These are phyloP conservation scores for Abrostola triplasia DNA, from an alignment of 2,888 invertebrate species.

Conservation along the genomic window DNA sequence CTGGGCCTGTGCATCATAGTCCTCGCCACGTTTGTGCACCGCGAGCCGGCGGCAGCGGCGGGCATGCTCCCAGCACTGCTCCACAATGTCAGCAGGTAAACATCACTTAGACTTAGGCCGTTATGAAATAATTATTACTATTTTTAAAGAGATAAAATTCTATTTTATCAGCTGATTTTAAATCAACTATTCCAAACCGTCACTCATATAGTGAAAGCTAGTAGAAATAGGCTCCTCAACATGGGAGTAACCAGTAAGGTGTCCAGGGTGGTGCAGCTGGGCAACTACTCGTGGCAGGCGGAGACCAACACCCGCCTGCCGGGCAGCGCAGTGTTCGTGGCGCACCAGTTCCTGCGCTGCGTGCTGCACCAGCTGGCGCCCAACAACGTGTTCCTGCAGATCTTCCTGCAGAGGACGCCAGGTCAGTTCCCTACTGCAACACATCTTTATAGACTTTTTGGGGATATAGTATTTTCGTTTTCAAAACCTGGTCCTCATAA, in stretches of 20 bases:
- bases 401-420: slow-evolving; percentile 96
- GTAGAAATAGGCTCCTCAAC: too few relatives aligned
- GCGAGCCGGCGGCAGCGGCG: slow-evolving; percentile 98
- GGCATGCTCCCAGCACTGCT: slow-evolving; percentile 97
- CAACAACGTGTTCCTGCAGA: slow-evolving; percentile 98
- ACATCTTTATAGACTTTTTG: too few relatives aligned
- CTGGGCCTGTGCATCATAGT: slow-evolving; percentile 97
- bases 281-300: slow-evolving; percentile 96
- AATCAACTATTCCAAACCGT: too few relatives aligned
- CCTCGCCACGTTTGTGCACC: slow-evolving; percentile 97
- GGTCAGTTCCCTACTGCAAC: slow-evolving; percentile 84
- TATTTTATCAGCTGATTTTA: too few relatives aligned
- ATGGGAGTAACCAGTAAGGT: background rate
- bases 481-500: too few relatives aligned
- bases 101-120: too few relatives aligned
- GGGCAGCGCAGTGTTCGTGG: slow-evolving; percentile 98
- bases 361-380: slow-evolving; percentile 98
- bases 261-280: slow-evolving; percentile 91
- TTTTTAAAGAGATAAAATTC: too few relatives aligned
- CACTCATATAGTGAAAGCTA: too few relatives aligned
- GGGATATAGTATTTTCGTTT: too few relatives aligned
- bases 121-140: too few relatives aligned
- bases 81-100: slow-evolving; percentile 95
- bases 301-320: slow-evolving; percentile 96
- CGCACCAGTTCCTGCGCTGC: slow-evolving; percentile 98